Evolutionary conservation across 2,888 invertebrate genomes (phyloP), one percentile per base, ranked within the genome.

Genomic region (Drosophila picticornis): DNA sequence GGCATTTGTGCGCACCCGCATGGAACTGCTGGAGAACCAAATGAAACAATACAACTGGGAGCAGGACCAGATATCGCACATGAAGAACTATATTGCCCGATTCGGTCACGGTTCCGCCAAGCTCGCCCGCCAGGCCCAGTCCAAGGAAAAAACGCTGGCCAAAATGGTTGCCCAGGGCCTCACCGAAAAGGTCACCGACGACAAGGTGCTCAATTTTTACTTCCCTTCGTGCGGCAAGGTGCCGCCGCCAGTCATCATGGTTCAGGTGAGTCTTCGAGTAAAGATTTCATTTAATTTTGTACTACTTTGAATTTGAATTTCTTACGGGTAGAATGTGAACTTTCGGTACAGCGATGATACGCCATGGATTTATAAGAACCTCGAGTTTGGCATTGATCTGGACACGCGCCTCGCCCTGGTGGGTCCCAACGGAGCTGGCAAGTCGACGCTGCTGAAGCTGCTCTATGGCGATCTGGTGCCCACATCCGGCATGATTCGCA

Each of bases 61-160:
- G 94, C 99, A 99, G 93, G 98, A 99, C 94, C 99, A 99, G 94
- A 99, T 99, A 77, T 95, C 98, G 72, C 98, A 99, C 91, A 99
- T 99, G 99, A 99, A 99, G 96, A 99, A 99, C 93, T 99, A 99
- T 93, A 99, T 99, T 81, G 99, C 99, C 0, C 95, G 99, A 63
- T 99, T 99, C 94, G 99, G 99, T 95, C 99, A 99, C 94, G 99
- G 99, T 90, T 98, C 98, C 19, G 99, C 99, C 0, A 99, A 99
- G 94, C 94, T 99, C 79, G 99, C 99, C 1, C 95, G 99, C 71
- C 99, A 99, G 93, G 99, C 99, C 11, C 99, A 99, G 94, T 99
- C 99, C 77, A 99, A 99, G 94, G 99, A 99, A 94, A 99, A 99
- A 94, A 99, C 99, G 0, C 94, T 99, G 70, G 99, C 99, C 31